phyloP scores from a whole-genome alignment of 2,113 vertebrate species.

The Emydura subglobosa region DNA sequence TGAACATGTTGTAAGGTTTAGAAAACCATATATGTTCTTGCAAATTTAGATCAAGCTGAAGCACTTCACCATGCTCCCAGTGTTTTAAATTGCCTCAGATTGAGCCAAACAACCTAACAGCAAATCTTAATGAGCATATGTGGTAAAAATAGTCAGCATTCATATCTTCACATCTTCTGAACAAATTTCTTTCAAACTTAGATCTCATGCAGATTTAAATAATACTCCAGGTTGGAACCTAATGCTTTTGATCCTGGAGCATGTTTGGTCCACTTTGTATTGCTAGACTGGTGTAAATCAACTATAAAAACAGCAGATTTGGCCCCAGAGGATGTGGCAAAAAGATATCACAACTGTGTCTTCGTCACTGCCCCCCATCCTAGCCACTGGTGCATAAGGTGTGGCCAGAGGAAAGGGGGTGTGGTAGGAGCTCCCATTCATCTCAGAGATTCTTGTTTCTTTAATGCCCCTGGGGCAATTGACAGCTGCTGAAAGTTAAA shows the following conservation, averaged over 20 bases:
- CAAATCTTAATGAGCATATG: not conserved
- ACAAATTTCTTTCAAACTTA: not conserved
- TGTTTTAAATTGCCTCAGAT: not conserved
- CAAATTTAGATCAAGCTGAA: not conserved
- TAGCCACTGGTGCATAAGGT: accelerated
- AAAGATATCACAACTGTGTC: not conserved
- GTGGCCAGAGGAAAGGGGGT: accelerated
- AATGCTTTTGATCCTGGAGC: not conserved
- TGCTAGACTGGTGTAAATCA: not conserved
- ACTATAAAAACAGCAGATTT: not conserved
- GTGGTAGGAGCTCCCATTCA: not conserved
- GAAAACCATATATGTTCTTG: not conserved
- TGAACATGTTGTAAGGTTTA: not conserved
- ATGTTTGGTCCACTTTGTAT: accelerated
- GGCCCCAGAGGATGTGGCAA: accelerated
- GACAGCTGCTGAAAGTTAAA: not conserved
- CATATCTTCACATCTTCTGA: not conserved
- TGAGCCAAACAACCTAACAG: not conserved
- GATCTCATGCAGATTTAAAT: not conserved
- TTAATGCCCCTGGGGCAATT: not conserved
- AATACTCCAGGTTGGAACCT: not conserved
- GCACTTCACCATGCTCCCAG: not conserved
- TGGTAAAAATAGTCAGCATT: not conserved
- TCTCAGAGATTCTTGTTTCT: not conserved
- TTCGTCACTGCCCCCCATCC: accelerated